These are phyloP conservation scores for Spongilla lacustris DNA, from an alignment of 37 sponge, comb jelly and placozoan species.

Conservation along the genomic window DNA sequence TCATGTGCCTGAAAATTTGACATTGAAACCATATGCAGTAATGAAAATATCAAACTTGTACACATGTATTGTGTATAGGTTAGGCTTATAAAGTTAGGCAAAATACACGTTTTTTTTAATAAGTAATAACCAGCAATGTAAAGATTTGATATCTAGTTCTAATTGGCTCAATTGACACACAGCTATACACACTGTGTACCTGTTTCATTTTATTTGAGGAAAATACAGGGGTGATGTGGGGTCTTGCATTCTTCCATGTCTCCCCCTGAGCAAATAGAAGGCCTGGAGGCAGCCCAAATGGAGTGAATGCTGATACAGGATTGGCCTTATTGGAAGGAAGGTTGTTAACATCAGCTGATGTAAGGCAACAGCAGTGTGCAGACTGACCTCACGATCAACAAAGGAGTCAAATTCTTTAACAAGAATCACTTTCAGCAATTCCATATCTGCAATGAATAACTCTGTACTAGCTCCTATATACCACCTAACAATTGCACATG, in stretches of 20 bases:
- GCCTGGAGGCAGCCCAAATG: constrained; percentile 2
- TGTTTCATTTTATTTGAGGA: constrained; percentile 64
- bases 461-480: constrained; percentile 39
- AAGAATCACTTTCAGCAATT: constrained; percentile 52
- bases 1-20: too few species aligned
- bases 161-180: background rate
- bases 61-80: too few species aligned
- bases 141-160: background rate
- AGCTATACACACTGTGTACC: constrained; percentile 18
- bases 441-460: constrained; percentile 53
- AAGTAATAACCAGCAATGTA: too few species aligned
- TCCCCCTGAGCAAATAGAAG: constrained; percentile 51
- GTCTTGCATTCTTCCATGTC: constrained; percentile 50
- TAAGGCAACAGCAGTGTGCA: background rate
- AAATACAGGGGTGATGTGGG: constrained; percentile 68
- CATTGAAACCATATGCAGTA: too few species aligned
- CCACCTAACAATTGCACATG: constrained; percentile 2
- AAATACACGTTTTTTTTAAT: too few species aligned
- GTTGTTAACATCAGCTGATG: background rate
- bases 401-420: constrained; percentile 61
- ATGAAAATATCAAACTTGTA: too few species aligned
- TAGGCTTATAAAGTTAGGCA: too few species aligned
- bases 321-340: background rate
- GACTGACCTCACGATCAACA: constrained; percentile 41
- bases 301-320: constrained; percentile 4